phyloP scores from a whole-genome alignment of 2,888 invertebrate genomes.

The Oligia fasciuncula region DNA sequence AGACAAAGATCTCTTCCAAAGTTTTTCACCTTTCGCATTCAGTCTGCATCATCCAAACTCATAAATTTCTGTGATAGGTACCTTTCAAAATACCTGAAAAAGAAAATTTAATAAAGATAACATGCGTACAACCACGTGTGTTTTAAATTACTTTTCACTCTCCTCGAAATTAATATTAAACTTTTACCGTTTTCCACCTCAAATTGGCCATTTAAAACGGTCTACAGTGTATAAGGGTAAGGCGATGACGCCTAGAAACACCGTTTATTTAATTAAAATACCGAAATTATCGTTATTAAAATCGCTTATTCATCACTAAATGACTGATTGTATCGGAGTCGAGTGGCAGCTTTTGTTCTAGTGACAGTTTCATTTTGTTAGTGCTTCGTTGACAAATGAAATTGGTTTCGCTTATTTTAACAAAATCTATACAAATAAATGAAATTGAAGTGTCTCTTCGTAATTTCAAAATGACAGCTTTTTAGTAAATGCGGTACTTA shows the following conservation, averaged over 20 bases:
- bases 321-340: conserved; percentile 64
- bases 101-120: not conserved
- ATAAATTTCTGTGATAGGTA: not conserved
- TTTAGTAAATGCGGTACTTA: no score
- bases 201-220: conserved; percentile 50
- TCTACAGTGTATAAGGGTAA: conserved; percentile 40
- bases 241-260: conserved; percentile 51
- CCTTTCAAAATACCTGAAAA: not conserved
- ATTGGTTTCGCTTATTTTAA: conserved; percentile 9
- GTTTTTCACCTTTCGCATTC: not conserved
- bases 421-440: not conserved
- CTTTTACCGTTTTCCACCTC: conserved; percentile 7
- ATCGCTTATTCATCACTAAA: conserved; percentile 64
- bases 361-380: conserved; percentile 54
- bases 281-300: conserved; percentile 56
- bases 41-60: not conserved
- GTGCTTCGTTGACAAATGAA: conserved; percentile 39
- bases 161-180: conserved; percentile 27
- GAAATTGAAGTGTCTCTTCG: no score
- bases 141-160: conserved; percentile 28
- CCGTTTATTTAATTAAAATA: conserved; percentile 66
- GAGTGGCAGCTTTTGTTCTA: conserved; percentile 43
- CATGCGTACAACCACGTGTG: not conserved
- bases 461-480: no score
- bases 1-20: not conserved